phyloP scores from a whole-genome alignment of 2,888 invertebrate genomes.

The Drosophila affinis region DNA sequence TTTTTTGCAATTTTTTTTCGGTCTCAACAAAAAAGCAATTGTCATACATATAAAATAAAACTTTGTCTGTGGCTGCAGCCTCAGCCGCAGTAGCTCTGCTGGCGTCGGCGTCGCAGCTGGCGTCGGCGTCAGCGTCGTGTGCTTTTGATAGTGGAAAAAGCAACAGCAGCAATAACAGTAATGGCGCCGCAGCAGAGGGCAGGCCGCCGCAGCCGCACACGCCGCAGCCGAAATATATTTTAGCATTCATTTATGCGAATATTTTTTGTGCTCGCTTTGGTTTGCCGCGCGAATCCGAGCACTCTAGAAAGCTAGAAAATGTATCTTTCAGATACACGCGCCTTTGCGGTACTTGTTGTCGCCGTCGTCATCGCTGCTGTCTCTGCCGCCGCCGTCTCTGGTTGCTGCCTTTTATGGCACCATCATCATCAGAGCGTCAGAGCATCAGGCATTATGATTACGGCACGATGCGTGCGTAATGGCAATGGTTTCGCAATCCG shows the following conservation, averaged over 20 bases:
- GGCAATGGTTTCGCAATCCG: slow-evolving; percentile 17
- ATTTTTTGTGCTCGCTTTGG: slow-evolving; percentile 38
- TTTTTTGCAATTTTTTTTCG: slow-evolving; percentile 30
- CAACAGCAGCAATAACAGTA: slow-evolving; percentile 49
- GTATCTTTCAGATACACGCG: slow-evolving; percentile 68
- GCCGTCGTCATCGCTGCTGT: slow-evolving; percentile 3
- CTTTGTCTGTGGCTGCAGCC: slow-evolving; percentile 32
- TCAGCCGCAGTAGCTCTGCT: background rate
- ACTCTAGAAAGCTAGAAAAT: slow-evolving; percentile 62
- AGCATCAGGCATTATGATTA: slow-evolving; percentile 34
- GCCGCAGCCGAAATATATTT: slow-evolving; percentile 66
- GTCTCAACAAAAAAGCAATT: slow-evolving; percentile 25
- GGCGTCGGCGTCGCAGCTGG: slow-evolving; percentile 33
- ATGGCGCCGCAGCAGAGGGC: slow-evolving; percentile 39
- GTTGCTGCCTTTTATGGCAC: slow-evolving; percentile 65
- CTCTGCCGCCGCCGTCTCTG: slow-evolving; percentile 15
- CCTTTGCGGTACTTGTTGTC: slow-evolving; percentile 60
- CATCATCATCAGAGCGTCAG: slow-evolving; percentile 46
- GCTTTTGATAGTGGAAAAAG: slow-evolving; percentile 65
- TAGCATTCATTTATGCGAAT: slow-evolving; percentile 75
- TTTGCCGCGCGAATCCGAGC: slow-evolving; percentile 69
- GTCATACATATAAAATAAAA: slow-evolving; percentile 43
- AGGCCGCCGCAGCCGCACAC: background rate
- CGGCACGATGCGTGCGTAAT: slow-evolving; percentile 49
- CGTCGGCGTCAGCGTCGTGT: slow-evolving; percentile 61